Percentiles rank a stretch among this genome's conserved stretches.
Evolutionary conservation across 2,888 invertebrate genomes (phyloP).

Genomic region (Agrochola circellaris): DNA sequence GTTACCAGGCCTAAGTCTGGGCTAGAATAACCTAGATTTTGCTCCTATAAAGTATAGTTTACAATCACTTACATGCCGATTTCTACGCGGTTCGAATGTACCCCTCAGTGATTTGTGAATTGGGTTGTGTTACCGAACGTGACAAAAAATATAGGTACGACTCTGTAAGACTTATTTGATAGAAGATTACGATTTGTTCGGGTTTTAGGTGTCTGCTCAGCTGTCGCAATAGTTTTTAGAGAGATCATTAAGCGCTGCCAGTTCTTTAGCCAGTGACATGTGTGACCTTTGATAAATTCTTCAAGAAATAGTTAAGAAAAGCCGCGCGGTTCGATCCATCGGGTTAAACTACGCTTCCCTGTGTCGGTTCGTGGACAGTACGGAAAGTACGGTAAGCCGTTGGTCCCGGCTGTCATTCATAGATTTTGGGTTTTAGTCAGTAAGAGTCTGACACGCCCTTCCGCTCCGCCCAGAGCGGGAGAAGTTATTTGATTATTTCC

Average conservation of each 20-base stretch:
- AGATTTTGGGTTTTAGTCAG: no score
- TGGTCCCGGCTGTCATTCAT: not conserved
- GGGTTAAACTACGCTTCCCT: not conserved
- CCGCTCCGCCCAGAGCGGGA: no score
- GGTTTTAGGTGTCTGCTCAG: slow-evolving; percentile 5
- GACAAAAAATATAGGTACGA: slow-evolving; percentile 42
- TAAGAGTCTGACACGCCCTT: no score
- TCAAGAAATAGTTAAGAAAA: no score
- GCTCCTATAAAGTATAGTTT: slow-evolving; percentile 30
- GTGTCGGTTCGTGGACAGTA: not conserved
- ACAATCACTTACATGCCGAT: slow-evolving; percentile 43
- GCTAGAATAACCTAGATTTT: slow-evolving; percentile 18
- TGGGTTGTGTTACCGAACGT: slow-evolving; percentile 32
- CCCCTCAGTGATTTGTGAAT: slow-evolving; percentile 57
- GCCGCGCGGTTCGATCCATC: not conserved
- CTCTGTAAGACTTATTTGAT: slow-evolving; percentile 40
- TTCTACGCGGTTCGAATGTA: slow-evolving; percentile 24
- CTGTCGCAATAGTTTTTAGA: not conserved
- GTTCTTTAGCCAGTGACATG: not conserved
- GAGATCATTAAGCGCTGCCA: not conserved
- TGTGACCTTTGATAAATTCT: not conserved
- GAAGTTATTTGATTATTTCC: no score
- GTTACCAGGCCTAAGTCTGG: not conserved
- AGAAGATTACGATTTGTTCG: slow-evolving; percentile 23
- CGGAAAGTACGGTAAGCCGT: no score